Evolutionary conservation across 2,113 vertebrate genomes (phyloP), one percentile per base, ranked within the genome.

Genomic region (Mustela lutreola): DNA sequence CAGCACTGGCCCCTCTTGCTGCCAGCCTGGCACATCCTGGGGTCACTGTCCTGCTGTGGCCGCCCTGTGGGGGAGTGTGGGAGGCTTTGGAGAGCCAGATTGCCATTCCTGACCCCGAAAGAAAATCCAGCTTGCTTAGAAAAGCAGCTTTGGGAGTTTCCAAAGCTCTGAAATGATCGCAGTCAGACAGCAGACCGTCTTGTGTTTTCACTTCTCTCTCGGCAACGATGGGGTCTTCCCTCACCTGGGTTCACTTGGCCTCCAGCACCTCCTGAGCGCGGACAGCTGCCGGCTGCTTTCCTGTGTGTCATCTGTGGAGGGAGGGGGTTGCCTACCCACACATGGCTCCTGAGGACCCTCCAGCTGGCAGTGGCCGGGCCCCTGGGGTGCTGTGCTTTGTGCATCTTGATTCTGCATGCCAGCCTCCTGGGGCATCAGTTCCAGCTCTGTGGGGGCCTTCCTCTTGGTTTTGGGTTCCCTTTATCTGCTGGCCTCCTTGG

Each of bases 181-280:
- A 1, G 16, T 11, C 36, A 1, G 18, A 4, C 7, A 14, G 56
- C 36, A 31, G 58, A 22, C 2, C 1, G 5, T 28, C 33, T 53
- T 2, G 0, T 10, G 5, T 56, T 42, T 42, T 42, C 33, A 2
- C 50, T 39, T 62, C n/a, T 58, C 11, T 56, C 6, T 75, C 1
- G 0, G 58, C 48, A 18, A 5, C 12, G 16, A 1, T 16, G 67
- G 60, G 76, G 24, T 50, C 24, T n/a, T 31, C 31, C 14, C 28
- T 79, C 18, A 16, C 18, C 70, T 12, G 48, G 1, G 7, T 62
- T 36, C 15, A 12, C 67, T 70, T 50, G 56, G 87, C 53, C 26
- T 2, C 42, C 1, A 0, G 26, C 45, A 33, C 36, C 4, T 0
- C 33, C 28, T 21, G 60, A 0, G 2, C 26, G 3, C 0, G 2